A percentile compares a stretch with the other conserved stretches of the same genome.
Evolutionary conservation across 2,888 invertebrate genomes (phyloP).

Genomic region (Drosophila mercatorum): DNA sequence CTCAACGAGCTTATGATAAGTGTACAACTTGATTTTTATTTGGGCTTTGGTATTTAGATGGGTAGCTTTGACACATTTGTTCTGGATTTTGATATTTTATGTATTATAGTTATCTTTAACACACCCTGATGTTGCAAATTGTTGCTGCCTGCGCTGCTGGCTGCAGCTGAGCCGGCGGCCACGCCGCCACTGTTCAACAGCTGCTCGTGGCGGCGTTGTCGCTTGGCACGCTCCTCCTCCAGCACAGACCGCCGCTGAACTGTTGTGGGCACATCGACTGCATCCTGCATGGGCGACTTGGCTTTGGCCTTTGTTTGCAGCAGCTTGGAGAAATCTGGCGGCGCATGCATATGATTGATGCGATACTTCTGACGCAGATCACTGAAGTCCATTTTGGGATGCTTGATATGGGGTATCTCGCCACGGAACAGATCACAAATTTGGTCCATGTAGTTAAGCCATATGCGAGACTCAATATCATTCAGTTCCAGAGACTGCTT

Average conservation of each 20-base stretch:
- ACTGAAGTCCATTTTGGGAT: conserved; percentile 88
- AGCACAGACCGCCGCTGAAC: conserved; percentile 82
- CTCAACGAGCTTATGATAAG: not conserved
- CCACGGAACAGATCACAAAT: conserved; percentile 96
- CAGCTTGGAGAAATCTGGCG: conserved; percentile 83
- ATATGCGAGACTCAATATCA: conserved; percentile 83
- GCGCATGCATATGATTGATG: conserved; percentile 79
- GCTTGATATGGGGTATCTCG: conserved; percentile 93
- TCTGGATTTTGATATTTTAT: conserved; percentile 16
- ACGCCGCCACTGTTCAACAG: conserved; percentile 63
- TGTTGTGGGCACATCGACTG: conserved; percentile 79
- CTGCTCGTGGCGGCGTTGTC: conserved; percentile 82
- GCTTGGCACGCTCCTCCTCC: conserved; percentile 83
- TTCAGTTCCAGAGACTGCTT: conserved; percentile 87
- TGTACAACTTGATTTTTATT: conserved; percentile 16
- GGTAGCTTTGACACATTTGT: conserved; percentile 15
- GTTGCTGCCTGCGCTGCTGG: conserved; percentile 43
- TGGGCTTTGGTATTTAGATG: conserved; percentile 19
- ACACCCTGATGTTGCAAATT: conserved; percentile 63
- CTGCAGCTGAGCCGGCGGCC: conserved; percentile 18
- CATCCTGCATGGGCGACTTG: conserved; percentile 83
- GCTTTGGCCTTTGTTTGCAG: conserved; percentile 82
- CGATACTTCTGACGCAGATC: conserved; percentile 83
- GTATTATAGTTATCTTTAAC: conserved; percentile 63
- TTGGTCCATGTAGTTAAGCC: conserved; percentile 93